A percentile compares a stretch with the other conserved stretches of the same genome.
Evolutionary conservation across 1,140 invertebrate species (phyloP).

Genomic region (Phymastichus coffea): DNA sequence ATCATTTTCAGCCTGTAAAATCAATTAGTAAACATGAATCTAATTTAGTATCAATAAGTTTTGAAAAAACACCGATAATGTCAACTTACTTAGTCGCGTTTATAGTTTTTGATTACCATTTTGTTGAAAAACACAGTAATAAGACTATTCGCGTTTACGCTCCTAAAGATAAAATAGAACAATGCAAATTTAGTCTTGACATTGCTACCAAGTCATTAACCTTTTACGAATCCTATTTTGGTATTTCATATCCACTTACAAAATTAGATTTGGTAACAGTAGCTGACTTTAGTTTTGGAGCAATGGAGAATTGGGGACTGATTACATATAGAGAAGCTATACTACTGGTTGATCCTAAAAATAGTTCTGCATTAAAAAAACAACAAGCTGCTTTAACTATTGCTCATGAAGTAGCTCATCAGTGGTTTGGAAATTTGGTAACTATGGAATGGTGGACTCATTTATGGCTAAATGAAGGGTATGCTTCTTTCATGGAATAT

Average conservation of each 20-base stretch:
- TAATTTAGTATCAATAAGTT: conserved; percentile 71
- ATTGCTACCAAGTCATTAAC: conserved; percentile 83
- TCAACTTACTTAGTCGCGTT: conserved; percentile 94
- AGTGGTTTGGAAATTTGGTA: conserved; percentile 74
- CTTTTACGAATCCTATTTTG: conserved; percentile 93
- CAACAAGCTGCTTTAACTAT: conserved; percentile 88
- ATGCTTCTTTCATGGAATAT: conserved; percentile 52
- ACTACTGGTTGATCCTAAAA: conserved; percentile 75
- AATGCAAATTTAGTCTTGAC: conserved; percentile 88
- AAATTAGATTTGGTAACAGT: conserved; percentile 96
- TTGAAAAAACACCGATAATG: conserved; percentile 91
- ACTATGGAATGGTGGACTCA: conserved; percentile 59
- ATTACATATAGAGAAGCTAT: conserved; percentile 82
- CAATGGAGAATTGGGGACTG: conserved; percentile 97
- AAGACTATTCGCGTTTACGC: conserved; percentile 92
- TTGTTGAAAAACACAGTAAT: conserved; percentile 80
- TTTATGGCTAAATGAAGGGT: conserved; percentile 58
- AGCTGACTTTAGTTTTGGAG: conserved; percentile 87
- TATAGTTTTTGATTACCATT: conserved; percentile 93
- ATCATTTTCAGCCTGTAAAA: conserved; percentile 83
- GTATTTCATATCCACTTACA: conserved; percentile 91
- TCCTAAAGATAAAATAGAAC: conserved; percentile 86
- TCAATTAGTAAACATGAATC: conserved; percentile 92
- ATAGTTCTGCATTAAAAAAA: conserved; percentile 79
- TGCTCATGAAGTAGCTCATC: conserved; percentile 80